These are phyloP conservation scores for Spinibarbus caldwelli DNA, from an alignment of 2,797 vertebrate species.

Conservation along the genomic window DNA sequence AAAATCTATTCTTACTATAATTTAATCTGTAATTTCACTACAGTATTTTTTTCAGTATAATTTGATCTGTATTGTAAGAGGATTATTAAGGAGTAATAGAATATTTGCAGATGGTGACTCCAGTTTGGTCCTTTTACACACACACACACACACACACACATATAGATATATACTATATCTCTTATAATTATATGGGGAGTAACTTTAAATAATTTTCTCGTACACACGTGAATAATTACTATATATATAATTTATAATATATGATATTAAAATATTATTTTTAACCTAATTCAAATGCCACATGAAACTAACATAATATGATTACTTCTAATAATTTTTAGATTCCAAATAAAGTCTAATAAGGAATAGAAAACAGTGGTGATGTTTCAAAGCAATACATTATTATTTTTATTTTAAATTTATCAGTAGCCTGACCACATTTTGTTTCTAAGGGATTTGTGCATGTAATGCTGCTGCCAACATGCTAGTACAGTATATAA, in stretches of 20 bases:
- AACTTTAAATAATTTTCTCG: not conserved
- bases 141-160: too few species aligned
- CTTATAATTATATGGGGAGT: not conserved
- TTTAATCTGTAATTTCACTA: not conserved
- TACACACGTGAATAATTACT: not conserved
- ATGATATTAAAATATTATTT: not conserved
- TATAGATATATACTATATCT: too few species aligned
- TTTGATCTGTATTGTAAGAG: slow-evolving; percentile 48
- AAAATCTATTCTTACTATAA: slow-evolving; percentile 5
- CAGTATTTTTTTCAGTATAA: slow-evolving; percentile 28
- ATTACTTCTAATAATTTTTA: not conserved
- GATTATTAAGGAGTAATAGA: slow-evolving; percentile 63
- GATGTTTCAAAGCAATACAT: not conserved
- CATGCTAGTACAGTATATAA: too few species aligned
- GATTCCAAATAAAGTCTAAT: not conserved
- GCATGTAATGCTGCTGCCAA: not conserved
- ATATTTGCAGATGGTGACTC: slow-evolving; percentile 50
- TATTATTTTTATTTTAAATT: too few species aligned
- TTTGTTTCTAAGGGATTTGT: too few species aligned
- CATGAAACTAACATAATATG: not conserved
- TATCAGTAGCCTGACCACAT: too few species aligned
- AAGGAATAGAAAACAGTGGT: not conserved
- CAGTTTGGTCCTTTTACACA: not conserved
- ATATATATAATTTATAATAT: not conserved
- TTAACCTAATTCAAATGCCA: not conserved